Conservation (phyloP, 2,888 invertebrate genomes). For the Ditula angustiorana region DNA sequence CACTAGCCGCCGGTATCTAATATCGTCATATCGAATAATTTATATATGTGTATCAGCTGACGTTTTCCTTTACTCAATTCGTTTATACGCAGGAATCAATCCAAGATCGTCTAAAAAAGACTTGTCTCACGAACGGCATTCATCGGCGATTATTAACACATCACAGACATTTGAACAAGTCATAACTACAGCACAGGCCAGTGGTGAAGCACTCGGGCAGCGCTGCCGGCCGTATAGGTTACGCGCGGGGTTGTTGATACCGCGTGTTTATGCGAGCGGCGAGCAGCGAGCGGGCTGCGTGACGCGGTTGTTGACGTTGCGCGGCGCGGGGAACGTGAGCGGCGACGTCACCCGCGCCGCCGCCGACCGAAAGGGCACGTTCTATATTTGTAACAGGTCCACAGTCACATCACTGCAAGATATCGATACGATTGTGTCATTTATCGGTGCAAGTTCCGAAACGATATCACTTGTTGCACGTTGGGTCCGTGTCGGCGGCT, state of each 20-base stretch:
- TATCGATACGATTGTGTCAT: constrained; percentile 64
- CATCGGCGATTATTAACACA: not conserved
- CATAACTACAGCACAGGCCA: constrained; percentile 22
- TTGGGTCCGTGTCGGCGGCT: constrained; percentile 61
- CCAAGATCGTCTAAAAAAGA: not conserved
- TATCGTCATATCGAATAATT: constrained; percentile 76
- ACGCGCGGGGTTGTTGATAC: constrained; percentile 67
- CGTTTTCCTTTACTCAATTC: constrained; percentile 4
- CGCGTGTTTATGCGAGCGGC: constrained; percentile 60
- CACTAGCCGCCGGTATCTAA: constrained; percentile 55
- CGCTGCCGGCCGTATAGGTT: constrained; percentile 50
- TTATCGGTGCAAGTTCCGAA: constrained; percentile 62
- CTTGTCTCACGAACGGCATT: not conserved
- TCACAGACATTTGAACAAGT: constrained; percentile 3
- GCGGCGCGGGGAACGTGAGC: constrained; percentile 80
- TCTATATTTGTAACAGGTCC: constrained; percentile 79
- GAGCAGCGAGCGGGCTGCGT: constrained; percentile 62
- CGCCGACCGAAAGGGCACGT: constrained; percentile 77
- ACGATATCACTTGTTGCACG: constrained; percentile 83
- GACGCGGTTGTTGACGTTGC: constrained; percentile 81
- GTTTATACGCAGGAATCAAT: constrained; percentile 23
- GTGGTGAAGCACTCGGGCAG: constrained; percentile 45
- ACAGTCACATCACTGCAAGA: constrained; percentile 74
- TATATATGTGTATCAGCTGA: constrained; percentile 50
- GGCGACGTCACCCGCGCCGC: constrained; percentile 82